Base-by-base conservation (phyloP, 2,888 invertebrate species). In the Ophion ventricosus region DNA sequence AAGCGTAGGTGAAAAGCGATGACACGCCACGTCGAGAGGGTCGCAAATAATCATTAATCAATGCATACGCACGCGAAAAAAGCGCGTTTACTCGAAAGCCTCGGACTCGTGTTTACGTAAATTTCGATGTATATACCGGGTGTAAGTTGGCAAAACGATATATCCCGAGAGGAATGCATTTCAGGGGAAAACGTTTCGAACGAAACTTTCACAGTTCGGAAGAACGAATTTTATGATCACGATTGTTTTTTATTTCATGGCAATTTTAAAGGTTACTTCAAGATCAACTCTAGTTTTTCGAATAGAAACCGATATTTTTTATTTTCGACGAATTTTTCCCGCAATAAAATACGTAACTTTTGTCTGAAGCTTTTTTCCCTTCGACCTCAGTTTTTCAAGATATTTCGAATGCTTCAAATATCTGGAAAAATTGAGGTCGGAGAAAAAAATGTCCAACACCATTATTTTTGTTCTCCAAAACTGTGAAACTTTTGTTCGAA, bases 41-140 rank as follows among this genome's bases (percentile, higher is more conserved):
- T 77, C 77, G 83, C 66, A 70, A 83, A 80, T 83, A 83, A 83
- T 85, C 80, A 80, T 77, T 70, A 81, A 83, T 80, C 85, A 67
- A 82, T 69, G 40, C 69, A 77, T 73, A 54, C 67, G 20, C 72
- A 66, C 61, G 49, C 72, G 43, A 17, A 80, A 66, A 66, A 73
- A 61, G 75, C 74, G 75, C 59, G 74, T 78, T 40, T 56, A 57
- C 57, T 40, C 35, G 59, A 57, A 59, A 63, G 63, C 40, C 63
- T 70, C 67, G 49, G 57, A 57, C 14, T n/a, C 17, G 20, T 76
- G 43, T 63, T 43, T 75, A 54, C 64, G 64, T 64, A 54, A 63
- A 75, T 26, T 67, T 49, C 5, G 49, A 11, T 49, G 17, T 59
- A 59, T 8, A 59, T 59, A 59, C 17, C 29, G 63, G 29, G 63